Evolutionary conservation across 2,797 vertebrate species (phyloP).

Genomic region (Enteromius viviparus): DNA sequence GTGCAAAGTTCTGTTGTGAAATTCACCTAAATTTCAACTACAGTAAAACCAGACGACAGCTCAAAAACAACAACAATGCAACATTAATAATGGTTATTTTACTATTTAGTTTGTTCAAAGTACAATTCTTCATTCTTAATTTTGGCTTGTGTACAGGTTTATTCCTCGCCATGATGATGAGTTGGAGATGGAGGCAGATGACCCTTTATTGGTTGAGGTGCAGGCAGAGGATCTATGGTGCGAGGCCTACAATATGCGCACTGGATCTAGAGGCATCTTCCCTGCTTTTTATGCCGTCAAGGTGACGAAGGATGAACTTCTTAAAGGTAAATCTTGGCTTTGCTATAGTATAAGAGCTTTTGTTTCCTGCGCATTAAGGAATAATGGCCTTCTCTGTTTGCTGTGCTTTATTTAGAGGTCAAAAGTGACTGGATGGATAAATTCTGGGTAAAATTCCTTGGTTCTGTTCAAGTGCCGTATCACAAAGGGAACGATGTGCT

Average conservation of each 20-base stretch:
- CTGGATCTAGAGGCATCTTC: conserved; percentile 89
- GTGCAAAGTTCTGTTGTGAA: neutral
- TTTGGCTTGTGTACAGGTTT: conserved; percentile 77
- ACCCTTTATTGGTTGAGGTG: conserved; percentile 88
- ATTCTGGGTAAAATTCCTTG: conserved; percentile 90
- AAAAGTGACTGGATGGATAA: conserved; percentile 80
- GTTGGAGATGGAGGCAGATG: conserved; percentile 90
- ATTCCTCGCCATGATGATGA: conserved; percentile 94
- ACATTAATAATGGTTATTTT: too few species aligned
- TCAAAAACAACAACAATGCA: neutral
- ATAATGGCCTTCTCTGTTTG: neutral
- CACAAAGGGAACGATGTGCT: conserved; percentile 93
- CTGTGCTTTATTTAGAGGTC: conserved; percentile 57
- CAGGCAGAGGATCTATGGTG: conserved; percentile 96
- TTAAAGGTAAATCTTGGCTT: conserved; percentile 75
- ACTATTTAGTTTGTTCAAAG: neutral
- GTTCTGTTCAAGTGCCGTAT: conserved; percentile 93
- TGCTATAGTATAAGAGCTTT: neutral
- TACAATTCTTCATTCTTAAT: neutral
- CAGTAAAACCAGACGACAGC: neutral
- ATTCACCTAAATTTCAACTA: neutral
- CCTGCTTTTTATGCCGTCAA: conserved; percentile 91
- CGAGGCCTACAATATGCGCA: conserved; percentile 97
- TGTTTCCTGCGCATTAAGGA: neutral
- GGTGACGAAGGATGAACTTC: conserved; percentile 74